phyloP scores from a whole-genome alignment of 2,113 vertebrate species.

The Perca flavescens region DNA sequence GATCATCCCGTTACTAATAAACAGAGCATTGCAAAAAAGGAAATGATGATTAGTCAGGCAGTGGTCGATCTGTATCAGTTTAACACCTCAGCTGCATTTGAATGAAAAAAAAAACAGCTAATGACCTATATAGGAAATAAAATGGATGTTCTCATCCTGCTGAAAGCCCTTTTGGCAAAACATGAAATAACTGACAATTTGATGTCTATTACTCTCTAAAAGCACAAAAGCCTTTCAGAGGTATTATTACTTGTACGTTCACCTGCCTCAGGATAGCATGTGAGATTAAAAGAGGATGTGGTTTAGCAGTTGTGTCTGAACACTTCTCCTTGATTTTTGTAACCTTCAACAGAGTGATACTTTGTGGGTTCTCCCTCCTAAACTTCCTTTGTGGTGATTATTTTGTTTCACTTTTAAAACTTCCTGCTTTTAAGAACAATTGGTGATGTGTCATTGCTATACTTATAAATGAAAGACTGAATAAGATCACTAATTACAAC shows the following conservation, averaged over 20 bases:
- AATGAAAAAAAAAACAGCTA: background rate
- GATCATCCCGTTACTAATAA: conserved; percentile 15
- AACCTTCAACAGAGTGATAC: conserved; percentile 49
- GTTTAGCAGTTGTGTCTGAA: conserved; percentile 29
- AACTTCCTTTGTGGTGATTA: conserved; percentile 31
- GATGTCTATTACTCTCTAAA: background rate
- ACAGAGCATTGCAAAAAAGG: conserved; percentile 39
- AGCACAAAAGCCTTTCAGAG: conserved; percentile 2
- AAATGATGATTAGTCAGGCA: conserved; percentile 31
- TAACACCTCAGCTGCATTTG: conserved; percentile 2
- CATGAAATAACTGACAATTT: conserved; percentile 4
- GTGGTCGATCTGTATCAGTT: background rate
- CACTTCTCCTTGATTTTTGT: conserved; percentile 41
- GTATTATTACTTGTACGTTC: background rate
- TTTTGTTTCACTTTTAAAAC: conserved; percentile 28
- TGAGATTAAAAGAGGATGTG: conserved; percentile 70
- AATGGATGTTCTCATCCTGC: conserved; percentile 13
- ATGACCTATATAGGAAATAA: background rate
- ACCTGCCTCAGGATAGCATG: background rate
- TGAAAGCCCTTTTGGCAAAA: conserved; percentile 36
- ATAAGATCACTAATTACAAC: too few relatives aligned
- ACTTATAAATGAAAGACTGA: background rate
- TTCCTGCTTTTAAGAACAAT: background rate
- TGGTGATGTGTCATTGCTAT: background rate
- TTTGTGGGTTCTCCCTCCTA: conserved; percentile 21